A percentile compares a stretch with the other conserved stretches of the same genome.
Conservation (phyloP, 2,113 vertebrate genomes). For the Sapayoa aenigma region DNA sequence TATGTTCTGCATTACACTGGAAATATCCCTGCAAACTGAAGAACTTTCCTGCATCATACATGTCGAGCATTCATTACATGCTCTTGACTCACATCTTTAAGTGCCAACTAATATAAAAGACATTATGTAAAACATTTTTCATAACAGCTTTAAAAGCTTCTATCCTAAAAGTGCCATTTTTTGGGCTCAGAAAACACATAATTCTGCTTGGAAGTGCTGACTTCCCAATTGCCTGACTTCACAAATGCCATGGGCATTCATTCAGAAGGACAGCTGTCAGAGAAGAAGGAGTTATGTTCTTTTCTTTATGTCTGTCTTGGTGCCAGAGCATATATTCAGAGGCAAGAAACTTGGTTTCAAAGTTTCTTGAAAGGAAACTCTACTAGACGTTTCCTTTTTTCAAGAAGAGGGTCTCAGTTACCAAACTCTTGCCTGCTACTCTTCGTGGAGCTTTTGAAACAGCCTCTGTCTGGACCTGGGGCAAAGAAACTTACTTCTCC, state of each 20-base stretch:
- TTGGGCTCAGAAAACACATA: neutral
- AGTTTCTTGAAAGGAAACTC: neutral
- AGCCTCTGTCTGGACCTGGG: neutral
- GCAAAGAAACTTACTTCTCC: neutral
- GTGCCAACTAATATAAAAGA: neutral
- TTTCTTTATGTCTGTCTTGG: neutral
- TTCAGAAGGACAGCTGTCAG: constrained; percentile 34
- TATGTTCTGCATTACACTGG: neutral
- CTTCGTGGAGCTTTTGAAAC: neutral
- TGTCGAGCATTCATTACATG: neutral
- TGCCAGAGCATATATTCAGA: neutral
- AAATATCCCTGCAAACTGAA: neutral
- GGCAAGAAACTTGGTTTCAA: neutral
- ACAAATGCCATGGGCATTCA: neutral
- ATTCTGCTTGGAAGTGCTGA: neutral
- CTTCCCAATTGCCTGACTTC: neutral
- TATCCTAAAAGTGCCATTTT: neutral
- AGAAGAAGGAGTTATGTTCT: neutral
- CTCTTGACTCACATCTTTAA: neutral
- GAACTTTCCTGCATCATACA: neutral
- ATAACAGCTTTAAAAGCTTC: neutral
- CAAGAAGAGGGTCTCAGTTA: neutral
- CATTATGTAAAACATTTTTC: neutral
- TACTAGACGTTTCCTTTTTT: neutral
- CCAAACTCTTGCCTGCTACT: neutral